Evolutionary conservation across 2,888 invertebrate species (phyloP).

Genomic region (Beris chalybata): DNA sequence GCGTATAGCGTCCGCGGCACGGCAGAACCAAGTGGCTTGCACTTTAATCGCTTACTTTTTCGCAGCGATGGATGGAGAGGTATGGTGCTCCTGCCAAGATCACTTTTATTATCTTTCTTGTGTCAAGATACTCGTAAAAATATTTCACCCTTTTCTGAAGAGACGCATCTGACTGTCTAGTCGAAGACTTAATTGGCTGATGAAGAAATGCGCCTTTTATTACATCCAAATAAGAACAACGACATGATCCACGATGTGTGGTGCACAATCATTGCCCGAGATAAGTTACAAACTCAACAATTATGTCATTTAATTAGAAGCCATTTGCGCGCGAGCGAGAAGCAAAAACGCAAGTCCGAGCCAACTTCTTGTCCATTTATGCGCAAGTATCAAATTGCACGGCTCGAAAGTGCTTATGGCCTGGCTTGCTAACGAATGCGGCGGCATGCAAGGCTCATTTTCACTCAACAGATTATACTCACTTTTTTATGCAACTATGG

Average conservation of each 20-base stretch:
- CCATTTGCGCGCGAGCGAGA: conserved; percentile 22
- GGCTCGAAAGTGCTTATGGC: conserved; percentile 13
- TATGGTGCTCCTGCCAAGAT: not conserved
- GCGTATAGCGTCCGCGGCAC: conserved; percentile 2
- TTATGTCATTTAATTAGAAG: conserved; percentile 33
- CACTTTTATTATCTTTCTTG: conserved; percentile 2
- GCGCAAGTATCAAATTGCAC: conserved; percentile 30
- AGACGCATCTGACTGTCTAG: conserved; percentile 8
- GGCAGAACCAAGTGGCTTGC: conserved; percentile 20
- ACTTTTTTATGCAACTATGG: no score
- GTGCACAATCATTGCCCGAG: conserved; percentile 24
- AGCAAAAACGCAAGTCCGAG: conserved; percentile 7
- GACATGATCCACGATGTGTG: not conserved
- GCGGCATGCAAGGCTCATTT: conserved; percentile 5
- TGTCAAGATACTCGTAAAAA: not conserved
- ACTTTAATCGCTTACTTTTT: conserved; percentile 3
- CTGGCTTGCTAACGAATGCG: conserved; percentile 4
- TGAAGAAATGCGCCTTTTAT: conserved; percentile 27
- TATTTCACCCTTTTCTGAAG: not conserved
- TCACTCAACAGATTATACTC: no score
- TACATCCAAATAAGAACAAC: conserved; percentile 13
- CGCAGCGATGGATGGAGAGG: no score
- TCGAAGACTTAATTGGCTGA: conserved; percentile 30
- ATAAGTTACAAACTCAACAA: conserved; percentile 30
- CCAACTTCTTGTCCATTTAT: not conserved